These are phyloP conservation scores for Musca domestica DNA, from an alignment of 1,140 invertebrate genomes.

Conservation along the genomic window DNA sequence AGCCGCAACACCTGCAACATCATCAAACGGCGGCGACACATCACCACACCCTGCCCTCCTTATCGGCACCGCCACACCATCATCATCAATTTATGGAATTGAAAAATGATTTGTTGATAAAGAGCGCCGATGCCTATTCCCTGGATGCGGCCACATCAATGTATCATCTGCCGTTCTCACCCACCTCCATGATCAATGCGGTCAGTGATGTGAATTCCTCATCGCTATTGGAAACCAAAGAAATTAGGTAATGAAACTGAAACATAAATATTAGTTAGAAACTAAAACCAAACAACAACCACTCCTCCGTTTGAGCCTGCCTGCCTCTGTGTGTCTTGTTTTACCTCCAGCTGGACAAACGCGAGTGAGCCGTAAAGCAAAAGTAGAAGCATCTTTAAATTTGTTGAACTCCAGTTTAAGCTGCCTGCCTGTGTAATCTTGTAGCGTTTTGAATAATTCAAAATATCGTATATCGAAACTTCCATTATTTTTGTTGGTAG, in stretches of 20 bases:
- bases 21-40: conserved; percentile 34
- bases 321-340: background rate
- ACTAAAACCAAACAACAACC: background rate
- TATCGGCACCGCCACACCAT: conserved; percentile 35
- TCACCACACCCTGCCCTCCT: conserved; percentile 38
- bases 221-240: conserved; percentile 53
- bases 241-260: conserved; percentile 47
- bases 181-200: conserved; percentile 51
- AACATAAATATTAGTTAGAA: too few relatives aligned
- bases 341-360: background rate
- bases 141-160: conserved; percentile 47
- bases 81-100: conserved; percentile 52
- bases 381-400: too few relatives aligned
- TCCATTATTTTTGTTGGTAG: too few relatives aligned
- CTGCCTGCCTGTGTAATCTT: too few relatives aligned
- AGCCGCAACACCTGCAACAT: conserved; percentile 32
- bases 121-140: conserved; percentile 45
- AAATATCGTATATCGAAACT: too few relatives aligned
- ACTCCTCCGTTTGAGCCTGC: background rate
- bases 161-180: conserved; percentile 52
- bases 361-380: too few relatives aligned
- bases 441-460: too few relatives aligned
- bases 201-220: conserved; percentile 50
- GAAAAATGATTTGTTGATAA: conserved; percentile 50
- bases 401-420: too few relatives aligned